These are phyloP conservation scores for Gymnodraco acuticeps DNA, from an alignment of 2,797 vertebrate genomes.

Conservation along the genomic window DNA sequence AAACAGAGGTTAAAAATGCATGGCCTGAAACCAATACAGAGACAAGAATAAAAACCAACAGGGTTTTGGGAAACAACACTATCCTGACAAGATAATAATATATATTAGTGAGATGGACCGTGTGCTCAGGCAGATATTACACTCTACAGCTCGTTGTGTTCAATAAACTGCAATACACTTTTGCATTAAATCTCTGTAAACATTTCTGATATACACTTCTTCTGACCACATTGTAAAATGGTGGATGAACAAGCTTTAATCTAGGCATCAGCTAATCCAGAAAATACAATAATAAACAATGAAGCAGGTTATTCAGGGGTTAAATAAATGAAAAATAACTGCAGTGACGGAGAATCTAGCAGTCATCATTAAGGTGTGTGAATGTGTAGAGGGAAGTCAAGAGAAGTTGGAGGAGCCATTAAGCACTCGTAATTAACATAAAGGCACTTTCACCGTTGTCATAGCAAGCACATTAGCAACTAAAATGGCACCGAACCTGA, in stretches of 20 bases:
- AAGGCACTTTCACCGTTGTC: slow-evolving; percentile 45
- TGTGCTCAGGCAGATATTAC: slow-evolving; percentile 8
- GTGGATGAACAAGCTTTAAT: not conserved
- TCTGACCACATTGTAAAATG: not conserved
- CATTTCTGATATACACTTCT: not conserved
- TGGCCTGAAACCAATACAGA: slow-evolving; percentile 14
- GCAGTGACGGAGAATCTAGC: slow-evolving; percentile 30
- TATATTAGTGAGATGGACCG: slow-evolving; percentile 5
- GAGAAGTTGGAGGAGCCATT: slow-evolving; percentile 50
- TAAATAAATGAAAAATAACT: slow-evolving; percentile 23
- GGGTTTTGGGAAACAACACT: not conserved
- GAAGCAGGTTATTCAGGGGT: not conserved
- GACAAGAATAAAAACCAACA: slow-evolving; percentile 13
- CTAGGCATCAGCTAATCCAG: not conserved
- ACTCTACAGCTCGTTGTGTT: not conserved
- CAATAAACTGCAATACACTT: slow-evolving; percentile 4
- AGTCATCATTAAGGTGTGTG: slow-evolving; percentile 36
- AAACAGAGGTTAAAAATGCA: slow-evolving; percentile 26
- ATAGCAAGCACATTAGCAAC: slow-evolving; percentile 37
- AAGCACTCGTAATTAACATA: slow-evolving; percentile 48
- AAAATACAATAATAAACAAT: not conserved
- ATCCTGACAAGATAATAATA: slow-evolving; percentile 31
- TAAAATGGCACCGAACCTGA: not conserved
- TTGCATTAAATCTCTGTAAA: slow-evolving; percentile 10
- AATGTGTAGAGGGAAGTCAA: slow-evolving; percentile 40